These are phyloP conservation scores for Micromesistius poutassou DNA, from an alignment of 2,797 vertebrate species.

Conservation along the genomic window DNA sequence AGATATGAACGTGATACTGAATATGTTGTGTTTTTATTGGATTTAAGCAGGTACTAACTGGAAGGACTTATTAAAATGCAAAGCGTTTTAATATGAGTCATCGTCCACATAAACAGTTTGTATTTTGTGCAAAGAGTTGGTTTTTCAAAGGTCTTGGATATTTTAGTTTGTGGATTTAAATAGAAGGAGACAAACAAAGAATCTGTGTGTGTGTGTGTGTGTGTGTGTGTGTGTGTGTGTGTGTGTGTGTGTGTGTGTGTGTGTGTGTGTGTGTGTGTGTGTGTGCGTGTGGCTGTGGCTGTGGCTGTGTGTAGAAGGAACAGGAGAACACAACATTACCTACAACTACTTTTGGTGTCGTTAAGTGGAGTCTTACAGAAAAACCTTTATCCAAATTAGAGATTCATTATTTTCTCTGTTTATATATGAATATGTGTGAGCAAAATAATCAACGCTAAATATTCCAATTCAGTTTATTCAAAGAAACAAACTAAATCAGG, in stretches of 20 bases:
- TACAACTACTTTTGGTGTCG: background rate
- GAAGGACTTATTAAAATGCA: conserved; percentile 14
- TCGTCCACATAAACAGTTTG: conserved; percentile 21
- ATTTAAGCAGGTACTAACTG: conserved; percentile 23
- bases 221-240: conserved; percentile 2
- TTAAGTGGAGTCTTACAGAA: no score
- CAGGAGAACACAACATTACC: background rate
- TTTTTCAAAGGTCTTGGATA: background rate
- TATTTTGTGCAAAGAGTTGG: background rate
- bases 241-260: conserved; percentile 4
- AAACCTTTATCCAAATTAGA: no score
- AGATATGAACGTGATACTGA: background rate
- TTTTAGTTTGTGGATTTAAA: background rate
- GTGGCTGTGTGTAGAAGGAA: background rate
- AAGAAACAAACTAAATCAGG: no score
- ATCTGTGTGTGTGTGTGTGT: background rate
- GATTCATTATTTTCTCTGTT: no score
- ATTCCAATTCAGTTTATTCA: no score
- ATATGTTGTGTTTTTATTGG: conserved; percentile 41
- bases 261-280: conserved; percentile 3
- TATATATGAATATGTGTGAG: no score
- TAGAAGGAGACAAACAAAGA: background rate
- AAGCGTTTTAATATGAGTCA: conserved; percentile 50
- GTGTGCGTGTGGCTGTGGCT: background rate
- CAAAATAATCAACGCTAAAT: no score